Evolutionary conservation across 2,888 invertebrate species (phyloP), one percentile per base, ranked within the genome.

Genomic region (Poecilobothrus nobilitatus): DNA sequence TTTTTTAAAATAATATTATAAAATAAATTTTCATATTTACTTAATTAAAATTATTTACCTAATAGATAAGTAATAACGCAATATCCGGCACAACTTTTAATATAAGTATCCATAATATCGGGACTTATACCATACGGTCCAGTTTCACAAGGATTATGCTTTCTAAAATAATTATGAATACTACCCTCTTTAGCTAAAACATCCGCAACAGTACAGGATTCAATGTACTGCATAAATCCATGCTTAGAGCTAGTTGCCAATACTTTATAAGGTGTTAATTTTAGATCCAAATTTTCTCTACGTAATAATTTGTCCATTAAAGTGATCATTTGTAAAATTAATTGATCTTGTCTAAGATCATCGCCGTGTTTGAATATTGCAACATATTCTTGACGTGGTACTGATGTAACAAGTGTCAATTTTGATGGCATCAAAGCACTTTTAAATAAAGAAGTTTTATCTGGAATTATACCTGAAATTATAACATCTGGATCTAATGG

Each of bases 341-440:
- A 85, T 81, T 99, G 98, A 83, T 99, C 98, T 83, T 99, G 98
- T 3, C 99, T 85, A 67, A 99, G 82, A 80, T 99, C 98, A 81
- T 99, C 99, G 1, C 99, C 99, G 76, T 96, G 91, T 80, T 99
- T 99, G 81, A 98, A 98, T 71, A 99, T 97, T 0, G 97, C 93
- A 20, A 94, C 91, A 81, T 97, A 99, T 53, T 87, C 86, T 62
- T 90, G 90, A 27, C 75, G 89, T 2, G 77, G 77, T 70, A 90
- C 88, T 0, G 89, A 88, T 0, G 94, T 94, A 18, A 91, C 83
- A 80, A 98, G 97, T 0, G 95, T 92, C 66, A 99, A 83, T 78
- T 87, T 87, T 18, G 94, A 93, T 2, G 99, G 99, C 95, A 96
- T 97, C 68, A 97, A 84, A 0, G 95, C 94, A 44, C 97, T 97